Conservation (phyloP, 2,797 vertebrate species). For the Ibycter americanus region DNA sequence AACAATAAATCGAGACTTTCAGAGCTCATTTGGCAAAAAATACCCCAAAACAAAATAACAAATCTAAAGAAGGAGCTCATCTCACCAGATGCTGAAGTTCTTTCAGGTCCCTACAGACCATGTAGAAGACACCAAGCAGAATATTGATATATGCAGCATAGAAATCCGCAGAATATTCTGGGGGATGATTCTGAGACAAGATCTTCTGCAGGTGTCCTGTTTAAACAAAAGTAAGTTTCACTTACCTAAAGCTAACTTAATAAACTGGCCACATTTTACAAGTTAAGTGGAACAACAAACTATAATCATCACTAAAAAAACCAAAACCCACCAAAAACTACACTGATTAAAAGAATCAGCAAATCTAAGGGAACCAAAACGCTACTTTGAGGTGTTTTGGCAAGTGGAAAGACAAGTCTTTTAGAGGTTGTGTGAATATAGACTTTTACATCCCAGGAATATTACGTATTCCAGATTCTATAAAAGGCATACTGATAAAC, state of each 20-base stretch:
- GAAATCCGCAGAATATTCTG: conserved; percentile 89
- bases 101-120: conserved; percentile 92
- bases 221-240: background rate
- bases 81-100: conserved; percentile 95
- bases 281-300: background rate
- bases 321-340: background rate
- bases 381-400: background rate
- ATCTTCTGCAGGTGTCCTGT: conserved; percentile 92
- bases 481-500: background rate
- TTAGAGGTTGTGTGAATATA: background rate
- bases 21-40: background rate
- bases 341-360: background rate
- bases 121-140: conserved; percentile 95
- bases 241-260: background rate
- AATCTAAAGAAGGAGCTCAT: background rate
- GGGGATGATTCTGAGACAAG: conserved; percentile 85
- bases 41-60: background rate
- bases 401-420: background rate
- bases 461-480: background rate
- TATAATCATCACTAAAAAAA: background rate
- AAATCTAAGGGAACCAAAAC: background rate
- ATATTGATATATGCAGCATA: conserved; percentile 95
- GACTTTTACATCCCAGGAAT: background rate
- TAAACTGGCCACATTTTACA: background rate
- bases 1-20: background rate